Base-by-base conservation (phyloP, 1,140 invertebrate species). In the Scaptomyza graminum region DNA sequence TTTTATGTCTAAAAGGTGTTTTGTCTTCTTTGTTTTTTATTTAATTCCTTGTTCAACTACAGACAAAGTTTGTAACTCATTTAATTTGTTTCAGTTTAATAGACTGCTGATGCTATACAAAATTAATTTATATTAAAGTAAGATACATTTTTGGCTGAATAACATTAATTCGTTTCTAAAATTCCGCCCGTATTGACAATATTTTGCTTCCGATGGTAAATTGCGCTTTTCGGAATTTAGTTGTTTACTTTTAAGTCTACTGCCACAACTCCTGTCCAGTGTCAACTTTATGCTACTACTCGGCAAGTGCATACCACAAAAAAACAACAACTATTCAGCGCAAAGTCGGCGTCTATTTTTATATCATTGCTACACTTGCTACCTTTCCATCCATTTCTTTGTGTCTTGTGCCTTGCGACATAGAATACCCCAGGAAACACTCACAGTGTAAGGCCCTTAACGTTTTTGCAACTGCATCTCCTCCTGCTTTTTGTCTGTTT, bases 321-420 rank as follows among this genome's bases (percentile, higher is more conserved):
- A 56, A 25, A 69, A 63, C 18, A 39, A 25, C 66, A 65, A 51
- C 56, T 74, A 67, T 76, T 83, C 75, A 74, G 64, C 57, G 80
- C 77, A 85, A 82, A 85, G 82, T 85, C 87, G 83, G 66, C 82
- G 78, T 78, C 78, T 85, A 82, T 82, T 85, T 85, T 85, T 85
- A 87, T 87, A 70, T 74, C 70, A 76, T 62, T 67, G 66, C 68
- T 47, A 57, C 49, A 69, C 52, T 28, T 47, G 13, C 31, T 7
- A 8, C 49, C 50, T 22, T 31, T 34, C 11, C 12, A 15, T 46
- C 18, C 13, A 44, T 12, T 16, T 31, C 16, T 28, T 41, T 25
- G 41, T 51, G 52, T 46, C 62, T 65, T 71, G 62, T 71, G 68
- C 66, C 82, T 81, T 85, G 81, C 67, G 37, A 68, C 64, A 55